Evolutionary conservation across 2,888 invertebrate genomes (phyloP).

Genomic region (Rapana venosa): DNA sequence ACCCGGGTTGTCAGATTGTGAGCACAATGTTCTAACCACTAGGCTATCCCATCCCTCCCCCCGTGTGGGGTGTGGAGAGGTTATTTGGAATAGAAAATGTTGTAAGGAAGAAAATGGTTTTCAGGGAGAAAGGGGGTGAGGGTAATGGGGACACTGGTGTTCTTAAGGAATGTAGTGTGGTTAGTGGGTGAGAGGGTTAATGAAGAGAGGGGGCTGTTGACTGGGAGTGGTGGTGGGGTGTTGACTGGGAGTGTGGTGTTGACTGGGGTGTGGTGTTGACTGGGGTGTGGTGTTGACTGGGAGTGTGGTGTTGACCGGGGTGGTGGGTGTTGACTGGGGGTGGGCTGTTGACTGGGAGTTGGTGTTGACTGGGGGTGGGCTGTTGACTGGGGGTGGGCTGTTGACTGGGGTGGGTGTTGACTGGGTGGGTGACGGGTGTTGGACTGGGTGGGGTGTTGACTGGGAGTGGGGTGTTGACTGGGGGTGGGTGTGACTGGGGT

Average conservation of each 20-base stretch:
- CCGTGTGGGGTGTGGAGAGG: neutral
- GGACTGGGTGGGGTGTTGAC: neutral
- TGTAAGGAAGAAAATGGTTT: neutral
- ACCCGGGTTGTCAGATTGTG: too few species aligned
- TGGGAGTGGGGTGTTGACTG: neutral
- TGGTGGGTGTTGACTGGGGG: neutral
- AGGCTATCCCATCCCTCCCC: neutral
- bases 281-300: too few species aligned
- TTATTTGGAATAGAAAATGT: neutral
- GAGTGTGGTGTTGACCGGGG: neutral
- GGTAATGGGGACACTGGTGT: too few species aligned
- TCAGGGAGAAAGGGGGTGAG: neutral
- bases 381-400: neutral
- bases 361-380: neutral
- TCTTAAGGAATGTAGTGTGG: too few species aligned
- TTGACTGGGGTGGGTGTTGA: too few species aligned
- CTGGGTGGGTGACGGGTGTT: too few species aligned
- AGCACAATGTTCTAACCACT: too few species aligned
- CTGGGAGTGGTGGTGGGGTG: too few species aligned
- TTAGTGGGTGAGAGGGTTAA: too few species aligned
- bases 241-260: too few species aligned
- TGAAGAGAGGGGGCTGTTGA: too few species aligned
- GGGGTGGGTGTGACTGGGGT: neutral
- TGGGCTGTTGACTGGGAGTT: neutral
- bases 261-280: too few species aligned